Evolutionary conservation across 2,113 vertebrate species (phyloP).

Genomic region (Hypocryptadius cinnamomeus): DNA sequence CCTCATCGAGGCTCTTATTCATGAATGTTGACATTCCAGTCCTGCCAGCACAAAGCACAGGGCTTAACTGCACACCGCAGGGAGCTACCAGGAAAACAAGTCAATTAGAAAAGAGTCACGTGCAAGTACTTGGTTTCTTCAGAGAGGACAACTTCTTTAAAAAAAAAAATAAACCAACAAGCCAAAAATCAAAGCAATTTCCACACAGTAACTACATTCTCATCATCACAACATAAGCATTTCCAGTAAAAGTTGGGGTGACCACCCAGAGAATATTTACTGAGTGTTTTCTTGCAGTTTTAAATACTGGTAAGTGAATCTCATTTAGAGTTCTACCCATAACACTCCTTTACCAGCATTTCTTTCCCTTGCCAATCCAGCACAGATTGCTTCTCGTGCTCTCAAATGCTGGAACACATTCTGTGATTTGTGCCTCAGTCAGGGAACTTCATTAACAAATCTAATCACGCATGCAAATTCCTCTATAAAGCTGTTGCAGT

Average conservation of each 20-base stretch:
- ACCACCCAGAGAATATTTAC: neutral
- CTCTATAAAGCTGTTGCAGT: neutral
- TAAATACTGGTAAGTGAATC: neutral
- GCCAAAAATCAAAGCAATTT: neutral
- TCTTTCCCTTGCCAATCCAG: neutral
- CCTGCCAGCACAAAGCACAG: neutral
- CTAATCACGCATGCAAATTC: neutral
- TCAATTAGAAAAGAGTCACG: constrained; percentile 37
- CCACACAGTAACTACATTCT: neutral
- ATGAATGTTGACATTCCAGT: constrained; percentile 38
- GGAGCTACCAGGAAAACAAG: constrained; percentile 45
- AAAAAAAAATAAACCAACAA: neutral
- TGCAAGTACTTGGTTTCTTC: neutral
- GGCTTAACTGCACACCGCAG: constrained; percentile 33
- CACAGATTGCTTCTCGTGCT: neutral
- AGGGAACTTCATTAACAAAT: neutral
- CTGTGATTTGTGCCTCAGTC: neutral
- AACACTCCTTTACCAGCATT: neutral
- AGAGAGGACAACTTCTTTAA: neutral
- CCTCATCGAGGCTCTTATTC: constrained; percentile 3
- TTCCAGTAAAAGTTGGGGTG: neutral
- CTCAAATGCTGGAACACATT: neutral
- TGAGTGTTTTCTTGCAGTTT: neutral
- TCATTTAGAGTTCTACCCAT: neutral
- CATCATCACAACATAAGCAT: fast-evolving